These are phyloP conservation scores for Cephalopholis sonnerati DNA, from an alignment of 2,113 vertebrate species.

Conservation along the genomic window DNA sequence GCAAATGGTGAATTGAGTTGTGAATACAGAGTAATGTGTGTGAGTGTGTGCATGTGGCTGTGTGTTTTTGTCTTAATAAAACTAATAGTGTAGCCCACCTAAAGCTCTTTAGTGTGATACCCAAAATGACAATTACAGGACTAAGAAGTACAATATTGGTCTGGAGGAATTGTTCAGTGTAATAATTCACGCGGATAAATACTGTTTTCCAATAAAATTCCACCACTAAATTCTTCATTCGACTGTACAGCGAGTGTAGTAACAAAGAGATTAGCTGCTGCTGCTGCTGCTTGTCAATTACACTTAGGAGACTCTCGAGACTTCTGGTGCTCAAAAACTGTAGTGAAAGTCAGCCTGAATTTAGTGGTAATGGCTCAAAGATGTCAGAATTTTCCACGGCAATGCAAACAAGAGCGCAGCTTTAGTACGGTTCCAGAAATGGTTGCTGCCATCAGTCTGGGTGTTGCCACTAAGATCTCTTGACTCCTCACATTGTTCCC, in stretches of 20 bases:
- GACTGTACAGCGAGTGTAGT: not conserved
- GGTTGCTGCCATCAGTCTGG: constrained; percentile 13
- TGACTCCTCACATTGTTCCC: constrained; percentile 14
- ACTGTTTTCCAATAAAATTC: constrained; percentile 38
- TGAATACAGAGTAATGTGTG: constrained; percentile 57
- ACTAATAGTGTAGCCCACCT: constrained; percentile 48
- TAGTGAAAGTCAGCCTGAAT: constrained; percentile 31
- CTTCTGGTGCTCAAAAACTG: not conserved
- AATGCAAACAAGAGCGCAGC: not conserved
- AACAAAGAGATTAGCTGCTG: constrained; percentile 24
- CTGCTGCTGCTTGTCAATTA: constrained; percentile 8
- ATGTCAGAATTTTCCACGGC: not conserved
- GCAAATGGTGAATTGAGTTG: constrained; percentile 64
- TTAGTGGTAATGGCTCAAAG: not conserved
- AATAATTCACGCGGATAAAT: constrained; percentile 16
- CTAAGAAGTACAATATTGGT: constrained; percentile 27
- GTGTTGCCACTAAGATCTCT: constrained; percentile 14
- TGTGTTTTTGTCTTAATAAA: constrained; percentile 43
- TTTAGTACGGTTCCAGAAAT: not conserved
- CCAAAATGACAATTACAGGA: constrained; percentile 51
- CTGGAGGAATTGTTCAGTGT: constrained; percentile 16
- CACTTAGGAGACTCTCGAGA: not conserved
- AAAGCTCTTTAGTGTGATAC: constrained; percentile 47
- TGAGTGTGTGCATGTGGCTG: not conserved
- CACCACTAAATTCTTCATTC: not conserved